phyloP scores from a whole-genome alignment of 2,113 vertebrate species.

The Amphiprion percula region DNA sequence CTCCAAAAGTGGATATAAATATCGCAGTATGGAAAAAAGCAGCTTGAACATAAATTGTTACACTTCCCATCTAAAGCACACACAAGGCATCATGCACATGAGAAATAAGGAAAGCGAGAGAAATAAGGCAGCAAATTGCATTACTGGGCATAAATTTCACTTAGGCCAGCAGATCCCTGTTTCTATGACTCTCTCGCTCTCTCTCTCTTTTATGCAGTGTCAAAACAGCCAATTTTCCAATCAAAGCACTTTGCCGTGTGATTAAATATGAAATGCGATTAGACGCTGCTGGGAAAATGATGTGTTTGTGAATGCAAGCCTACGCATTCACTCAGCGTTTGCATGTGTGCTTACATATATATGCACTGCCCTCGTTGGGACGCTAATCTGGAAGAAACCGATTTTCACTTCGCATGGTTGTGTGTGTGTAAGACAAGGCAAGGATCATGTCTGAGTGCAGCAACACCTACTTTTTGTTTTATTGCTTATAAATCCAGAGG shows the following conservation, averaged over 20 bases:
- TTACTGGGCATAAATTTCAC: constrained; percentile 21
- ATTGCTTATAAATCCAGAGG: constrained; percentile 32
- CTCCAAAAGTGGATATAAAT: constrained; percentile 30
- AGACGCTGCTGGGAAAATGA: constrained; percentile 50
- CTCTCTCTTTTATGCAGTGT: not conserved
- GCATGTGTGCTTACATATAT: not conserved
- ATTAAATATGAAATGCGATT: constrained; percentile 63
- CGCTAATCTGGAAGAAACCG: constrained; percentile 15
- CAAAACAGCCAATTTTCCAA: constrained; percentile 54
- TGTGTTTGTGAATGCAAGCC: constrained; percentile 39
- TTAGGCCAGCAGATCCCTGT: not conserved
- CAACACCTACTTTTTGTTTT: not conserved
- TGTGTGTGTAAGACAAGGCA: not conserved
- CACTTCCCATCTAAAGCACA: constrained; percentile 13
- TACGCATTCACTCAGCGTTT: constrained; percentile 7
- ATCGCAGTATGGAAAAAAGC: constrained; percentile 25
- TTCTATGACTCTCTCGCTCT: not conserved
- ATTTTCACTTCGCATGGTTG: constrained; percentile 6
- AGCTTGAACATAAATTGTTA: not conserved
- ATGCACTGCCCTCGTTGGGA: constrained; percentile 5
- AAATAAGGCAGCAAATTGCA: constrained; percentile 20
- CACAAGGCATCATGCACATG: constrained; percentile 1
- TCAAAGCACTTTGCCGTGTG: constrained; percentile 54
- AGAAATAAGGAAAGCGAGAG: not conserved
- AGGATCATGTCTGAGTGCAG: constrained; percentile 24